phyloP scores from a whole-genome alignment of 2,113 vertebrate genomes.

The Corythaeola cristata region DNA sequence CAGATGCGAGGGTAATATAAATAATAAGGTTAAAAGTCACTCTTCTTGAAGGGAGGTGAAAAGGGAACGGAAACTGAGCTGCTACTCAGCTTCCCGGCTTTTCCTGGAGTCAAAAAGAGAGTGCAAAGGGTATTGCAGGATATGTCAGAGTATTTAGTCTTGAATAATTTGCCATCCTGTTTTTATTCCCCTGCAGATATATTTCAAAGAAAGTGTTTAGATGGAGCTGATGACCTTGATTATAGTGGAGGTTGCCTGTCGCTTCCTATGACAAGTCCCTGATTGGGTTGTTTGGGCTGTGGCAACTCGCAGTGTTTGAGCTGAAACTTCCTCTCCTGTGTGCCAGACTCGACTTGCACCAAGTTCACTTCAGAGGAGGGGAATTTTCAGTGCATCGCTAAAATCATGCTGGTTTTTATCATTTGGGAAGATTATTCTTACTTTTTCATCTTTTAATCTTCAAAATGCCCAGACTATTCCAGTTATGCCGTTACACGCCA shows the following conservation, averaged over 20 bases:
- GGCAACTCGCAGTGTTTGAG: background rate
- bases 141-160: constrained; percentile 19
- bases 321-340: background rate
- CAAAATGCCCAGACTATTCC: background rate
- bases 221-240: background rate
- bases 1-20: constrained; percentile 31
- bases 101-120: constrained; percentile 47
- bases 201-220: constrained; percentile 52
- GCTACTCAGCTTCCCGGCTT: constrained; percentile 7
- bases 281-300: background rate
- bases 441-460: background rate
- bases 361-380: background rate
- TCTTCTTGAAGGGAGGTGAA: constrained; percentile 36
- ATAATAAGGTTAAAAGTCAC: constrained; percentile 49
- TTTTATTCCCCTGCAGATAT: constrained; percentile 29
- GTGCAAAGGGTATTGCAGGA: constrained; percentile 57
- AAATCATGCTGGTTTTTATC: background rate
- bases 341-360: background rate
- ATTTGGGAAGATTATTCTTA: background rate
- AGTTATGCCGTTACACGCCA: background rate
- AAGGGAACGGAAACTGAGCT: constrained; percentile 5
- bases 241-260: background rate
- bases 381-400: background rate
- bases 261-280: constrained; percentile 18
- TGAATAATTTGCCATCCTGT: constrained; percentile 45